phyloP scores from a whole-genome alignment of 1,140 invertebrate genomes.

The Drosophila lini region DNA sequence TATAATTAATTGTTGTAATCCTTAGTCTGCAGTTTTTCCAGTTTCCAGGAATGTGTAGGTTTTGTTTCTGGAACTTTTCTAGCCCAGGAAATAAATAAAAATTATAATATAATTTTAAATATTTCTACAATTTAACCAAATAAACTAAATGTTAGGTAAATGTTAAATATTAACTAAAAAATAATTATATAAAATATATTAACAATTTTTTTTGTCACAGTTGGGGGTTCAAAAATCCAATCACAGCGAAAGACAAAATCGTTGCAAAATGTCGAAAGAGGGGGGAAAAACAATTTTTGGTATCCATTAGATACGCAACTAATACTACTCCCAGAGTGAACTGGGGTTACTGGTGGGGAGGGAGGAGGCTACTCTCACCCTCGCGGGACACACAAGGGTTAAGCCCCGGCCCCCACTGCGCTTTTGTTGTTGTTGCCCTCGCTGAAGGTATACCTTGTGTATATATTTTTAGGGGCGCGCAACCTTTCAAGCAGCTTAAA shows the following conservation, averaged over 20 bases:
- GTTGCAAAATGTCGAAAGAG: neutral
- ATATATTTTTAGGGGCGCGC: slow-evolving; percentile 74
- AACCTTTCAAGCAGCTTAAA: slow-evolving; percentile 77
- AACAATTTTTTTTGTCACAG: neutral
- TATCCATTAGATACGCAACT: slow-evolving; percentile 78
- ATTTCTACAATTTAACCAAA: too few relatives aligned
- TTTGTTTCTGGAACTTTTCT: too few relatives aligned
- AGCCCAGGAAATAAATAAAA: too few relatives aligned
- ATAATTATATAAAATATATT: neutral
- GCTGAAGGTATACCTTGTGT: slow-evolving; percentile 40
- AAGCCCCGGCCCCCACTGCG: slow-evolving; percentile 16
- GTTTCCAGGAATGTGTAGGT: too few relatives aligned
- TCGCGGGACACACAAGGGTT: slow-evolving; percentile 31
- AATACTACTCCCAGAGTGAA: slow-evolving; percentile 34
- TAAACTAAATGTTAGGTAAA: too few relatives aligned
- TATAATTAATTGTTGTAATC: neutral
- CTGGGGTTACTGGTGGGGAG: too few relatives aligned
- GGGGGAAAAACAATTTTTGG: slow-evolving; percentile 56
- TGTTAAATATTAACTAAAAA: neutral
- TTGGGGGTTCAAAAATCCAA: slow-evolving; percentile 23
- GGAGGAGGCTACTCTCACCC: slow-evolving; percentile 2
- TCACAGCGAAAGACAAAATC: slow-evolving; percentile 14
- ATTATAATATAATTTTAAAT: too few relatives aligned
- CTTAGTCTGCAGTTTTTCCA: too few relatives aligned
- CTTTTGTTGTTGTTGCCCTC: neutral